Evolutionary conservation across 2,113 vertebrate genomes (phyloP).

Genomic region (Acinonyx jubatus): DNA sequence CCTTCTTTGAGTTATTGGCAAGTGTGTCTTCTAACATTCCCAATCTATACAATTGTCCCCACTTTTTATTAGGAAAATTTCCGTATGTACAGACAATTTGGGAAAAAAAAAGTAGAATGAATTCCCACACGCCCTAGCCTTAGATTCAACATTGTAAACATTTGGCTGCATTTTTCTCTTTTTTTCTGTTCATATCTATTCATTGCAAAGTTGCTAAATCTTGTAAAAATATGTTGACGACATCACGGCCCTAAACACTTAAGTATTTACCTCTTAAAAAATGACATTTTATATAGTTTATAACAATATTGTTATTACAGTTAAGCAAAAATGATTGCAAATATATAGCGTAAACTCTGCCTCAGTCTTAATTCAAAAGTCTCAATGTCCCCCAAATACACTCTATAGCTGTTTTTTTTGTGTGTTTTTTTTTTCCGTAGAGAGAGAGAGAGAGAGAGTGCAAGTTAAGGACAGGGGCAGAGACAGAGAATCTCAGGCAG

Average conservation of each 20-base stretch:
- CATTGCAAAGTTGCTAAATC: neutral
- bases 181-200: neutral
- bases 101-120: neutral
- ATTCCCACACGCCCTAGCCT: neutral
- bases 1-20: slow-evolving; percentile 8
- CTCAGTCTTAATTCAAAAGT: neutral
- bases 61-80: neutral
- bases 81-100: neutral
- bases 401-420: neutral
- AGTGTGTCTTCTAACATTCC: neutral
- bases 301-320: neutral
- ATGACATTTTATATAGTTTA: neutral
- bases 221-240: neutral
- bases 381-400: neutral
- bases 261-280: neutral
- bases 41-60: neutral
- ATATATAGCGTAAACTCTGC: neutral
- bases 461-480: too few relatives aligned
- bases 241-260: neutral
- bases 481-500: too few relatives aligned
- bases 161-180: neutral
- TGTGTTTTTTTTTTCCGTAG: too few relatives aligned
- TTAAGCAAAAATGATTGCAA: neutral
- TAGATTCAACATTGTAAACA: neutral
- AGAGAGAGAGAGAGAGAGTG: too few relatives aligned